Conservation (phyloP, 2,797 vertebrate species). For the Ispidina picta region DNA sequence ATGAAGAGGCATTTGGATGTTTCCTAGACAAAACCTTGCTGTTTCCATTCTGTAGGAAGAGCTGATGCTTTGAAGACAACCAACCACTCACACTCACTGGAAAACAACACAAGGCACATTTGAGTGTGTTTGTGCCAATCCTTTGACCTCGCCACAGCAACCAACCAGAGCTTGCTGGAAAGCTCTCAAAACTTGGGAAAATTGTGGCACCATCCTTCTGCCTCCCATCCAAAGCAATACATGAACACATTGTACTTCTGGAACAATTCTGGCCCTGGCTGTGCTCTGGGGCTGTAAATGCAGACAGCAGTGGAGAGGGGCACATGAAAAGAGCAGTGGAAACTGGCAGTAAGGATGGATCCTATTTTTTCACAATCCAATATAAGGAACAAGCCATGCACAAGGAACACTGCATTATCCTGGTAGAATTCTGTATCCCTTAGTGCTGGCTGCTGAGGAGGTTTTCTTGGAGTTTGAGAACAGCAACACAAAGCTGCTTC, state of each 20-base stretch:
- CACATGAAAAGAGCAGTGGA: not conserved
- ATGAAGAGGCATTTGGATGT: slow-evolving; percentile 9
- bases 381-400: not conserved
- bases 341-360: not conserved
- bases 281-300: not conserved
- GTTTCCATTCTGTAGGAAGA: slow-evolving; percentile 26
- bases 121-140: not conserved
- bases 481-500: not conserved
- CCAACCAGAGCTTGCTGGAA: slow-evolving; percentile 15
- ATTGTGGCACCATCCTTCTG: not conserved
- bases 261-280: slow-evolving; percentile 4
- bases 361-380: not conserved
- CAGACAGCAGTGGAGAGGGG: not conserved
- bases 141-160: not conserved
- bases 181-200: not conserved
- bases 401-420: not conserved
- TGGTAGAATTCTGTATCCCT: not conserved
- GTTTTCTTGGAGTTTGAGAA: not conserved
- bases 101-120: slow-evolving; percentile 2
- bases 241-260: not conserved
- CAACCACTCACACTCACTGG: not conserved
- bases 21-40: slow-evolving; percentile 43
- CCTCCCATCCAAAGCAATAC: slow-evolving; percentile 7
- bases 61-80: slow-evolving; percentile 17
- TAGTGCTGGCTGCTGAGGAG: not conserved